Base-by-base conservation (phyloP, 2,888 invertebrate species). In the Volucella bombylans region DNA sequence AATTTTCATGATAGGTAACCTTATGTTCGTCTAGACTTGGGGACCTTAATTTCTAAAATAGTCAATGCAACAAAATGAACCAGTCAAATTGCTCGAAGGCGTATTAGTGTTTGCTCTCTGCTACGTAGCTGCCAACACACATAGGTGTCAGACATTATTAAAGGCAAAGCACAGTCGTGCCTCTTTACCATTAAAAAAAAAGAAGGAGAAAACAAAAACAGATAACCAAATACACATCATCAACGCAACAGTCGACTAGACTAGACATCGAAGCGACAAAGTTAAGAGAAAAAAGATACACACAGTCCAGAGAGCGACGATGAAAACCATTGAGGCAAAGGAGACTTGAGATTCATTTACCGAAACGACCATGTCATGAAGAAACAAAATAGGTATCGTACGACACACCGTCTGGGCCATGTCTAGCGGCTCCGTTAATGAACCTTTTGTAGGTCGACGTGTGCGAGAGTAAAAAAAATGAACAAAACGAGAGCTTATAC, bases 401-500 rank as follows among this genome's bases (percentile, higher is more conserved):
- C 61, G 67, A 80, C 80, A 76, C 47, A 89, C 89, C 91, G 91
- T 91, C 91, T 91, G 91, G 91, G 90, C 91, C 91, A 91, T 90
- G 90, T 91, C 91, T 91, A 90, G 90, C 88, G 88, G 86, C 89
- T 89, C 90, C 90, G 90, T 91, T 91, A 91, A 91, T 91, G 91
- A 91, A 91, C 91, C 91, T 91, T 91, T 91, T 91, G 91, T 91
- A 91, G 91, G 91, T 91, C 91, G 91, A 90, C 90, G 68, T 87
- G 81, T 86, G 86, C 80, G 86, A 87, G 87, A 85, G 85, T 85
- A 86, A 86, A 31, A 31, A 31, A 31, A 6, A 31, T 6, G 4
- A 31, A 80, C 55, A 76, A 72, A 61, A 65, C 69, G 62, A 50
- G 45, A 71, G 50, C n/a, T 64, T 47, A 73, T 41, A 79, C 39